Evolutionary conservation across 2,113 vertebrate species (phyloP).

Genomic region (Chroicocephalus ridibundus): DNA sequence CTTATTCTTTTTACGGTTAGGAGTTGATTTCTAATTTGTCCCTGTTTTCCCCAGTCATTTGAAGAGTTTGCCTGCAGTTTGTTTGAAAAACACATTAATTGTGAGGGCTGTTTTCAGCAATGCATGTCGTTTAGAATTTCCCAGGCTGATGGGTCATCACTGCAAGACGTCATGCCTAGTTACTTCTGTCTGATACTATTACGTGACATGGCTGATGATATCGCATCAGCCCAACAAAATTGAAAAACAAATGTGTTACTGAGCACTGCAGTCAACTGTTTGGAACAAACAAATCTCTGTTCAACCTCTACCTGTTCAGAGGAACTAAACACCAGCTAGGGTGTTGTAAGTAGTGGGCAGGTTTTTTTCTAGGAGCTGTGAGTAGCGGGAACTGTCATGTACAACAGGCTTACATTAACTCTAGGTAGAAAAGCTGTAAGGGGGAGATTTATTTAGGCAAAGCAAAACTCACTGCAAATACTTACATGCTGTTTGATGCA

Average conservation of each 20-base stretch:
- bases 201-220: not conserved
- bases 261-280: not conserved
- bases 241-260: not conserved
- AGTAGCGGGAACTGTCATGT: not conserved
- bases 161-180: not conserved
- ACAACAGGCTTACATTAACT: not conserved
- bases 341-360: not conserved
- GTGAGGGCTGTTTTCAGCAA: not conserved
- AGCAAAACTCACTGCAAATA: not conserved
- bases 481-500: not conserved
- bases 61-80: not conserved
- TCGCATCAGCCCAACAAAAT: not conserved
- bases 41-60: not conserved
- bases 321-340: not conserved
- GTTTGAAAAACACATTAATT: constrained; percentile 32
- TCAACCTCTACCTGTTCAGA: not conserved
- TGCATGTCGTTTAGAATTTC: constrained; percentile 14
- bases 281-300: not conserved
- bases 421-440: not conserved
- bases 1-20: not conserved
- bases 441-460: not conserved
- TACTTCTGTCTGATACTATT: not conserved
- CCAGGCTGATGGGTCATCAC: not conserved
- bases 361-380: not conserved
- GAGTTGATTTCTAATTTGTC: not conserved